phyloP scores from a whole-genome alignment of 2,888 invertebrate species.

The Hydroisotoma schaefferi region DNA sequence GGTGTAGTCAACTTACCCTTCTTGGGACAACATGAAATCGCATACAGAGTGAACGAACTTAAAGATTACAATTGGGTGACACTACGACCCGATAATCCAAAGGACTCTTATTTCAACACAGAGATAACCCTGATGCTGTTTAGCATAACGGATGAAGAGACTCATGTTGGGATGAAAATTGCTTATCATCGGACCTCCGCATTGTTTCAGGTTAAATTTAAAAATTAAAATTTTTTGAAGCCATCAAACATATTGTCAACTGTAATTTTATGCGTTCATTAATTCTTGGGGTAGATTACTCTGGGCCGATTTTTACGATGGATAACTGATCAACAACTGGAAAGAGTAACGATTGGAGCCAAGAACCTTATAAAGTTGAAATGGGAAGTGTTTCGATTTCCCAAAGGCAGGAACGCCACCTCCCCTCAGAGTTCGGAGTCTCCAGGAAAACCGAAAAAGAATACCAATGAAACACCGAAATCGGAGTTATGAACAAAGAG shows the following conservation, averaged over 20 bases:
- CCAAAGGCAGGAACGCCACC: constrained; percentile 19
- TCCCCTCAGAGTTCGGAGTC: too few relatives aligned
- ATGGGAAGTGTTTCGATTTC: constrained; percentile 37
- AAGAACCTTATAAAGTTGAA: constrained; percentile 31
- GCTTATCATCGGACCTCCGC: constrained; percentile 44
- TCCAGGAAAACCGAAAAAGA: too few relatives aligned
- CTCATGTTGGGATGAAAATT: constrained; percentile 46
- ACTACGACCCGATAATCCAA: constrained; percentile 31
- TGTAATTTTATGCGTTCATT: not conserved
- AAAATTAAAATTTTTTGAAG: constrained; percentile 12
- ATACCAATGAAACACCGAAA: too few relatives aligned
- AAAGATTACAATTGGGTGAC: constrained; percentile 43
- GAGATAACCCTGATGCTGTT: constrained; percentile 41
- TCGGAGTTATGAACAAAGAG: too few relatives aligned
- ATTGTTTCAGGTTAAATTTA: constrained; percentile 38
- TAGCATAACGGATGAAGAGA: constrained; percentile 33
- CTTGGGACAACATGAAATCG: constrained; percentile 41
- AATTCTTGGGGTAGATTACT: constrained; percentile 25
- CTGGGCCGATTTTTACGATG: constrained; percentile 37
- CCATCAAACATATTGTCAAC: not conserved
- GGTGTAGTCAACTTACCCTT: constrained; percentile 44
- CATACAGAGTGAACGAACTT: constrained; percentile 38
- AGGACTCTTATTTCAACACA: constrained; percentile 40
- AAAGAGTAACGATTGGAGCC: constrained; percentile 21
- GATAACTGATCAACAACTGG: constrained; percentile 42